Conservation (phyloP, 2,888 invertebrate species). For the Hyppa rectilinea region DNA sequence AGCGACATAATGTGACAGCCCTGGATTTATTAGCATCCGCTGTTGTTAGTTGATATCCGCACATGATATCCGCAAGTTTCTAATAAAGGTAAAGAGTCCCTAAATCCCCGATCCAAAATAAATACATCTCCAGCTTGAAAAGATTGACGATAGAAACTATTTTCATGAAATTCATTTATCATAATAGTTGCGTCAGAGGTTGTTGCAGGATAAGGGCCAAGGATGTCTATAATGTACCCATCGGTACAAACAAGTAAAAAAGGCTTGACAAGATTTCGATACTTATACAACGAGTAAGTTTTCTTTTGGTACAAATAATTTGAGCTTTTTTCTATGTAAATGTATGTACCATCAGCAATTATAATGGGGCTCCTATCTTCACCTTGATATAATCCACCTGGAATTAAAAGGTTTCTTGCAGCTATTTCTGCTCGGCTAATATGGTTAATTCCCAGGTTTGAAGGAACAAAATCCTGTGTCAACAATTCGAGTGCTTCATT, state of each 20-base stretch:
- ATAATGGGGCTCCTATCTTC: neutral
- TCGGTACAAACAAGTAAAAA: neutral
- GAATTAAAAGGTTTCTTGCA: neutral
- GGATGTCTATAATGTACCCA: neutral
- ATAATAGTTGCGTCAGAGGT: neutral
- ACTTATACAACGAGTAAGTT: too few species aligned
- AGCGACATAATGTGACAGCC: neutral
- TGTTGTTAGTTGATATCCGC: neutral
- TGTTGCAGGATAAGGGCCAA: constrained; percentile 4
- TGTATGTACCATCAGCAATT: neutral
- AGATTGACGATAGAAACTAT: neutral
- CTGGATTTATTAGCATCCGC: neutral
- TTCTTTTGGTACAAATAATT: neutral
- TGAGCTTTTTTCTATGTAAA: neutral
- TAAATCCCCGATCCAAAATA: neutral
- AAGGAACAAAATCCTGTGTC: neutral
- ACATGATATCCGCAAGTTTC: neutral
- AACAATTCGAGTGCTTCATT: neutral
- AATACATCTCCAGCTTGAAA: neutral
- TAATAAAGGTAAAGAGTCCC: neutral
- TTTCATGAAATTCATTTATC: neutral
- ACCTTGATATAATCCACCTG: neutral
- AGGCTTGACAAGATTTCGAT: too few species aligned
- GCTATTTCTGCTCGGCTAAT: neutral
- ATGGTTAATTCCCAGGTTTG: neutral